Percentiles rank a stretch among this genome's conserved stretches.
These are phyloP conservation scores for Chalcis sispes DNA, from an alignment of 2,888 invertebrate species.

Conservation along the genomic window DNA sequence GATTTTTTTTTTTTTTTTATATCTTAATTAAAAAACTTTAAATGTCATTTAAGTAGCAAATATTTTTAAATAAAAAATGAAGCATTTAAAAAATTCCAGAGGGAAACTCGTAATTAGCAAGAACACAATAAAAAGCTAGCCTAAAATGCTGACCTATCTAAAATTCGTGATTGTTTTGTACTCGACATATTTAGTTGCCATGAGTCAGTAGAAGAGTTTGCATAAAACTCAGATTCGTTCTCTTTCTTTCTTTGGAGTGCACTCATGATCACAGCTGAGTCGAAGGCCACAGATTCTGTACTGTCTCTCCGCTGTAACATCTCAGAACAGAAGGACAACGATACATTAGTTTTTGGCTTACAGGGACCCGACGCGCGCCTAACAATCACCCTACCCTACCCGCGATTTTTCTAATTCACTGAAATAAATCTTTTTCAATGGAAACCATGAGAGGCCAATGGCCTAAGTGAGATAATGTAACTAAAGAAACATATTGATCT, in stretches of 20 bases:
- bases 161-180: conserved; percentile 69
- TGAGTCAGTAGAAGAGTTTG: conserved; percentile 72
- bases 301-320: conserved; percentile 77
- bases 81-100: conserved; percentile 33
- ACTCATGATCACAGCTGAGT: conserved; percentile 76
- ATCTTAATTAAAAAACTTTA: background rate
- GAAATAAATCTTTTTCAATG: conserved; percentile 45
- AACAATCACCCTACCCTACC: conserved; percentile 49
- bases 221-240: conserved; percentile 74
- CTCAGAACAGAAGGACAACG: conserved; percentile 78
- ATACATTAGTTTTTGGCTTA: conserved; percentile 75
- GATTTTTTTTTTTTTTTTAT: no score
- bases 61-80: background rate
- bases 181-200: conserved; percentile 69
- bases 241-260: conserved; percentile 75
- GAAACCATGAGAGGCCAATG: conserved; percentile 43
- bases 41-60: background rate
- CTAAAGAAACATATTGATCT: conserved; percentile 47
- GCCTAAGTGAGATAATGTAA: conserved; percentile 49
- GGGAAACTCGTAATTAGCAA: conserved; percentile 69
- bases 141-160: conserved; percentile 76
- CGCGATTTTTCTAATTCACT: conserved; percentile 31
- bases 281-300: conserved; percentile 76
- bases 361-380: conserved; percentile 45
- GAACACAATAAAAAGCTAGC: conserved; percentile 67